Evolutionary conservation across 2,888 invertebrate genomes (phyloP), one percentile per base, ranked within the genome.

Genomic region (Arenicola marina): DNA sequence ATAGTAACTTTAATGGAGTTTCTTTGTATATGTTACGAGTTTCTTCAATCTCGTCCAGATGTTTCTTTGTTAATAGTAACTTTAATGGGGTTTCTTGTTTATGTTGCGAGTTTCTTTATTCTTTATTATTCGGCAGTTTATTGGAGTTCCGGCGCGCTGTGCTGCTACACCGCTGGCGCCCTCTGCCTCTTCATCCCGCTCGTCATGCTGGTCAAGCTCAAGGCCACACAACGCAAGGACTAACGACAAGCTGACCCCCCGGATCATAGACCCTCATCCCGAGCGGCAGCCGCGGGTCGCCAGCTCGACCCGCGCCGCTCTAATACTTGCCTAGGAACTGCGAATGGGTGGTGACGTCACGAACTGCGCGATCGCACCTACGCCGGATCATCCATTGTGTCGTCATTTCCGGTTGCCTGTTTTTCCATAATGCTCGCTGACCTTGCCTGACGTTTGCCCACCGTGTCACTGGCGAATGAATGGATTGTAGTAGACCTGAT

Each of bases 111-210:
- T 48, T 18, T 18, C 21, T 48, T 7, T 18, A 15, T 18, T 48
- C 11, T 24, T 18, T 48, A 7, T 24, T 21, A 53, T 48, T 11
- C 85, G 86, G 61, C 84, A 91, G 92, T 91, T 31, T 97, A 94
- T 85, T 97, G 97, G 97, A 89, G 91, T 78, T 87, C 91, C 59
- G 96, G 96, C 4, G 91, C 95, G 2, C 87, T 87, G 60, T 82
- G 88, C 21, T 94, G 95, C 0, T 97, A 97, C 81, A 85, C 90
- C 2, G 84, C 89, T 44, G 68, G 63, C 31, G 58, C 55, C 15
- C 2, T 62, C 3, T 32, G 43, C 44, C 59, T 68, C n/a, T 26
- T 63, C 26, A 44, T 68, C 11, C 68, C 68, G 4, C 46, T 60
- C 31, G 21, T 61, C 24, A 53, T 68, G 11, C 59, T 68, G 18